Evolutionary conservation across 2,888 invertebrate genomes (phyloP), one percentile per base, ranked within the genome.

Genomic region (Anarsia innoxiella): DNA sequence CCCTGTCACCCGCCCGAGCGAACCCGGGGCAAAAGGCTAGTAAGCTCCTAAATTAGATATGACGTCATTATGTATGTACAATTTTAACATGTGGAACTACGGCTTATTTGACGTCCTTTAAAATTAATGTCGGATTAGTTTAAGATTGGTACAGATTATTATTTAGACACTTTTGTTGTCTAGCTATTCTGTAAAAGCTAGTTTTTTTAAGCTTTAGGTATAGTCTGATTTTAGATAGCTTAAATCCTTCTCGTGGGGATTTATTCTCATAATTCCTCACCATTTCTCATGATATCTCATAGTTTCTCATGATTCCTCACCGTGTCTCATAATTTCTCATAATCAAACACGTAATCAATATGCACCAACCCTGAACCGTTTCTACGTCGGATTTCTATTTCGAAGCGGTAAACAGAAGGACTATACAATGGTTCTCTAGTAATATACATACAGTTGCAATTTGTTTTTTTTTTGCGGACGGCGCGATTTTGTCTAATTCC

Each of bases 11-110:
- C 79, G 71, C 77, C 82, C 83, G 82, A 73, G 69, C 62, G 59
- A 51, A 49, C 70, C 67, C 80, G 79, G 79, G 77, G 58, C 77
- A 77, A 82, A 82, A 83, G 79, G 82, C 82, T 82, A 79, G 76
- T 83, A 84, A 84, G 83, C 83, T 84, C 83, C 73, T 82, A 82
- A 76, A 56, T 60, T 63, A 80, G 83, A 83, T 84, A 84, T 83
- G 83, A 82, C 71, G 69, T 73, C 71, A 75, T 58, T 59, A 59
- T 59, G 56, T 76, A 77, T 73, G 65, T 77, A 80, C 76, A 79
- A 33, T 16, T 29, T 36, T 19, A 32, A 14, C 12, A 28, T 25
- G 25, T n/a, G 25, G n/a, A 25, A 3, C 25, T 25, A 25, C n/a
- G n/a, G 5, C 8, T 3, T 25, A 8, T 30, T 36, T 36, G 36